Percentiles rank a stretch among this genome's conserved stretches.
Evolutionary conservation across 2,797 vertebrate genomes (phyloP).

Genomic region (Falco biarmicus): DNA sequence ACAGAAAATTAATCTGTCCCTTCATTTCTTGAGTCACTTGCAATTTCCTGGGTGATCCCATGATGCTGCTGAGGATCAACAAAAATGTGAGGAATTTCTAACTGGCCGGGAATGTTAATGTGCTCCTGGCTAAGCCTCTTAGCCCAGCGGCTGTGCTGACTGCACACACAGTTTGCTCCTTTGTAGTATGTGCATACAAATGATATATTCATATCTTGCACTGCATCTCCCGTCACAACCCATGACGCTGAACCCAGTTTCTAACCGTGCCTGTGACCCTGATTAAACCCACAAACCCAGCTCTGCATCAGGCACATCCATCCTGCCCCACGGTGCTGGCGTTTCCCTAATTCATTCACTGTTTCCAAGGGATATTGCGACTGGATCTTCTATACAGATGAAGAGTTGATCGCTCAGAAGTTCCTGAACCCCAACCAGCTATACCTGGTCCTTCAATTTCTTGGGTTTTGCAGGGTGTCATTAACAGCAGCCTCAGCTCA

Average conservation of each 20-base stretch:
- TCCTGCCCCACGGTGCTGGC: accelerated
- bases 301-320: background rate
- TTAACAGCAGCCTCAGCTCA: background rate
- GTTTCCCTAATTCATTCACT: background rate
- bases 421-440: background rate
- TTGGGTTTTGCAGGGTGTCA: background rate
- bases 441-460: background rate
- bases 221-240: background rate
- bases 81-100: slow-evolving; percentile 57
- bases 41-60: slow-evolving; percentile 37
- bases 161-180: background rate
- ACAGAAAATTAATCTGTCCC: background rate
- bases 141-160: background rate
- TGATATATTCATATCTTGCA: background rate
- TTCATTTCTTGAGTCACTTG: slow-evolving; percentile 5
- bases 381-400: background rate
- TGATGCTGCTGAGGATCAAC: slow-evolving; percentile 27
- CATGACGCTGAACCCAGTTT: background rate
- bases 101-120: slow-evolving; percentile 58
- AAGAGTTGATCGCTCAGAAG: background rate
- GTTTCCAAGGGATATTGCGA: background rate
- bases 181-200: background rate
- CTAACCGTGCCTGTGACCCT: background rate
- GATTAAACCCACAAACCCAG: background rate
- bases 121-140: slow-evolving; percentile 61